phyloP scores from a whole-genome alignment of 2,113 vertebrate species.

The Pagrus major region DNA sequence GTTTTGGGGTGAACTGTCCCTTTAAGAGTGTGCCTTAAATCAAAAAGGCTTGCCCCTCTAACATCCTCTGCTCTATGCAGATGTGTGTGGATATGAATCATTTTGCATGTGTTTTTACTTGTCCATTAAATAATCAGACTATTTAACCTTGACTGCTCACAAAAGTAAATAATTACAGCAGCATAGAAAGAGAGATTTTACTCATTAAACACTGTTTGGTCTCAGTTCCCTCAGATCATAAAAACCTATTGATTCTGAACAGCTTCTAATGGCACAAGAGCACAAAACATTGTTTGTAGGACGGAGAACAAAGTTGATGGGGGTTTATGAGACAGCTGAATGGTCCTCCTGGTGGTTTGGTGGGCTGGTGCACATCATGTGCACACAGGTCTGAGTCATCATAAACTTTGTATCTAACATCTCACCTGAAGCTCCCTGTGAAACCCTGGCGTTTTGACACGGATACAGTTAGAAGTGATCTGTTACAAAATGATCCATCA shows the following conservation, averaged over 20 bases:
- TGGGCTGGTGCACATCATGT: neutral
- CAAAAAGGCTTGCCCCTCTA: neutral
- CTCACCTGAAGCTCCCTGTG: neutral
- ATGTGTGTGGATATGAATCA: neutral
- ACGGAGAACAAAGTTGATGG: neutral
- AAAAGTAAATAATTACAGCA: neutral
- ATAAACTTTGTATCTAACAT: neutral
- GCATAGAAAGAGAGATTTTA: neutral
- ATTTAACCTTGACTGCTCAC: neutral
- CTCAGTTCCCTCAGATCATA: neutral
- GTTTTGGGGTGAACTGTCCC: no score
- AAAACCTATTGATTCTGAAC: neutral
- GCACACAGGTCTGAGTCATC: neutral
- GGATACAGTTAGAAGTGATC: neutral
- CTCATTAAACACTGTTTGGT: neutral
- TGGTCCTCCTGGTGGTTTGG: neutral
- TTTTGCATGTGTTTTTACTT: neutral
- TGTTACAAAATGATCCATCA: slow-evolving; percentile 12
- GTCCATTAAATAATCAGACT: neutral
- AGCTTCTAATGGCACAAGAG: neutral
- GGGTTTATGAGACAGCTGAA: neutral
- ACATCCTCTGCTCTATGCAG: neutral
- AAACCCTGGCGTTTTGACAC: neutral
- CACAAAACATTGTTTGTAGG: neutral
- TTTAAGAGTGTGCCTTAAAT: neutral